Evolutionary conservation across 2,888 invertebrate genomes (phyloP), one percentile per base, ranked within the genome.

Genomic region (Oligia fasciuncula): DNA sequence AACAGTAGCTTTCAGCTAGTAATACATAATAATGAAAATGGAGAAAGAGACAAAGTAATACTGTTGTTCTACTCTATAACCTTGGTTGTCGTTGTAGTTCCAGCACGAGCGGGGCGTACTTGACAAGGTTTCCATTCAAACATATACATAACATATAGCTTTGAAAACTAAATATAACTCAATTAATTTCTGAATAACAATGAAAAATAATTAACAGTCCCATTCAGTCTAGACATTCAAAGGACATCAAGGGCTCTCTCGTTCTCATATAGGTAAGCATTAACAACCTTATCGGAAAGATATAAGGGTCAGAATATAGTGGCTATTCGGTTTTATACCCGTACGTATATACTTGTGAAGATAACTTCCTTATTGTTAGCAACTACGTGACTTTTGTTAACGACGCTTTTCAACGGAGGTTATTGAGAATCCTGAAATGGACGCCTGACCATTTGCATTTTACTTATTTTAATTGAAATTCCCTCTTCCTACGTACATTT

Each of bases 361-460:
- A 89, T 89, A 89, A 91, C 88, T 91, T 93, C 91, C 92, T 91
- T 91, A 88, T 88, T 88, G 89, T 85, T 84, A 69, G 87, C 85
- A 85, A 81, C 89, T 89, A 93, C 94, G 94, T 94, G 94, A 91
- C 91, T 92, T 92, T 89, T 85, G 89, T 88, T 93, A 93, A 94
- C 90, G 93, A 93, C 81, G 93, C 91, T 81, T 83, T 87, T 92
- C 85, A 79, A 76, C 79, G 78, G 81, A 75, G 63, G 71, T 73
- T 73, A 82, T 81, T 76, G 83, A 79, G 68, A 72, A 71, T 68
- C 77, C 75, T n/a, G n/a, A n/a, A n/a, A 72, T 67, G 77, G 76
- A 70, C 66, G 74, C 78, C 83, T 81, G 82, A 79, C 79, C 72
- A 80, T 86, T 87, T 81, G 77, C 74, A 84, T 81, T 77, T 76